Conservation (phyloP, 2,797 vertebrate genomes). For the Vultur gryphus region DNA sequence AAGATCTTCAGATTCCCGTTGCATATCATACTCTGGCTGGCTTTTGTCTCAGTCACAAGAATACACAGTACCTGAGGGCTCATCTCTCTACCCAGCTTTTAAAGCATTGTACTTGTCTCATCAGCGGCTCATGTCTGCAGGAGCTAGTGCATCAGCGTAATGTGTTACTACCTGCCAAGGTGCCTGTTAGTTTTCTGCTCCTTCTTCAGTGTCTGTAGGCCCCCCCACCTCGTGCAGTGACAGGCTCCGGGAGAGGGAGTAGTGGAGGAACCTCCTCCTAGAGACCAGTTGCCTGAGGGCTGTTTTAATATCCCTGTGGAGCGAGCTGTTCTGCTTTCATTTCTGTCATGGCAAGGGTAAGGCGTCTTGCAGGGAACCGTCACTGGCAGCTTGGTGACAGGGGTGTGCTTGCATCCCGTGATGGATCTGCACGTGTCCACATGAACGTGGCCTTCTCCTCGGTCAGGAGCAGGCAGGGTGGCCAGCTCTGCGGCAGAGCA, state of each 20-base stretch:
- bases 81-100: background rate
- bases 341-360: background rate
- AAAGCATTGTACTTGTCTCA: background rate
- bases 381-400: background rate
- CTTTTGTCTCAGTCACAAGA: slow-evolving; percentile 5
- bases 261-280: background rate
- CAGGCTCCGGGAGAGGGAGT: background rate
- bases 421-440: background rate
- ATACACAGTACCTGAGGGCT: background rate
- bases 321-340: background rate
- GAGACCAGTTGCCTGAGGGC: background rate
- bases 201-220: background rate
- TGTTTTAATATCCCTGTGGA: background rate
- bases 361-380: background rate
- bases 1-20: background rate
- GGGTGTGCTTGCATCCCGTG: background rate
- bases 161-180: background rate
- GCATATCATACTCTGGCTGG: background rate
- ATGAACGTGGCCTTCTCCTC: background rate
- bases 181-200: background rate
- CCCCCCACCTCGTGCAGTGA: background rate
- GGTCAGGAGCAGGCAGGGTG: background rate
- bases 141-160: background rate
- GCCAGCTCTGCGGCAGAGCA: background rate
- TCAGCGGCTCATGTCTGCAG: background rate